phyloP scores from a whole-genome alignment of 2,888 invertebrate species.

The Geophilus truncorum region DNA sequence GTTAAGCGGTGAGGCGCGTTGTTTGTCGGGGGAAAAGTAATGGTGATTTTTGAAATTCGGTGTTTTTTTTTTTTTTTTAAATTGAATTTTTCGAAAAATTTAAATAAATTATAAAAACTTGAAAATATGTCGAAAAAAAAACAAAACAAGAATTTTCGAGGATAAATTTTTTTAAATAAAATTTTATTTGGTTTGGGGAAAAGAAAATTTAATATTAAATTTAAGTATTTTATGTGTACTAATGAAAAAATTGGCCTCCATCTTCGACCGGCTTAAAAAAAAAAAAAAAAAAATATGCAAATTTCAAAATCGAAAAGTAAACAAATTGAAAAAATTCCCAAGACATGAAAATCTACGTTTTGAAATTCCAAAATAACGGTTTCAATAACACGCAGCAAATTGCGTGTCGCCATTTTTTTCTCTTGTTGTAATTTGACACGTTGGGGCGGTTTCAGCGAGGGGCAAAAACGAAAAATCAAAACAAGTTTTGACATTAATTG shows the following conservation, averaged over 20 bases:
- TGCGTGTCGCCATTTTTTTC: neutral
- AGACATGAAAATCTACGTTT: neutral
- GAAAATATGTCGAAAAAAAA: too few species aligned
- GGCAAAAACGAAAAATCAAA: neutral
- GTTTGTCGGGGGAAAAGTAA: too few species aligned
- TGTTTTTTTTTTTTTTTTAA: too few species aligned
- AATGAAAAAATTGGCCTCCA: too few species aligned
- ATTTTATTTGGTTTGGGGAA: neutral
- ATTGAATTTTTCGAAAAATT: too few species aligned
- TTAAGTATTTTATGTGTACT: neutral
- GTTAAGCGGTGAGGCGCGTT: too few species aligned
- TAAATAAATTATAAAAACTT: too few species aligned
- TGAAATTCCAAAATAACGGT: neutral
- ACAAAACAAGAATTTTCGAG: too few species aligned
- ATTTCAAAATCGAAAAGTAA: neutral
- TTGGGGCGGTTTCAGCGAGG: neutral
- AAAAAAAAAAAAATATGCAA: too few species aligned
- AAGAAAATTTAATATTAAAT: neutral
- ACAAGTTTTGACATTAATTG: slow-evolving; percentile 12
- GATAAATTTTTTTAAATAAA: too few species aligned
- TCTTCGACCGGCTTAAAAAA: too few species aligned
- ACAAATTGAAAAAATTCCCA: neutral
- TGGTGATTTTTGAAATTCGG: too few species aligned
- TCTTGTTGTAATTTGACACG: neutral
- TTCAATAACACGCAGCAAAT: neutral